Base-by-base conservation (phyloP, 2,888 invertebrate genomes). In the Incurvaria masculella region DNA sequence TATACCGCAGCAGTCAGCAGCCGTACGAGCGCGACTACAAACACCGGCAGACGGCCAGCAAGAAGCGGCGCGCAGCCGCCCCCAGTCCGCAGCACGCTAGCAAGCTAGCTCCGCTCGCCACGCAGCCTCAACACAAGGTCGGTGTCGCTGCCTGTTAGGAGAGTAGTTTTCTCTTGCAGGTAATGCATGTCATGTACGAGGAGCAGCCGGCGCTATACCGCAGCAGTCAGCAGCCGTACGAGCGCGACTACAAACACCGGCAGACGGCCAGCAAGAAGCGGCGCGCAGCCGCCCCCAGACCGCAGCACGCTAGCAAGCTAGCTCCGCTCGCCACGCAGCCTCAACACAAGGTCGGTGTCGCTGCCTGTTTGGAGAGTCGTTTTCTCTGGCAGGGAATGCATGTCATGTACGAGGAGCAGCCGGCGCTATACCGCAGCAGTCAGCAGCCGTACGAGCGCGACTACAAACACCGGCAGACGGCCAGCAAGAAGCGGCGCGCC, bases 121-220 rank as follows among this genome's bases (percentile, higher is more conserved):
- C 33, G 33, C 33, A 14, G 3, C 33, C 8, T 4, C 33, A 33
- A 33, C 33, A 33, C 33, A 33, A 33, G 23, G 23, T 33, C n/a
- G n/a, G n/a, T n/a, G n/a, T n/a, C n/a, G n/a, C n/a, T n/a, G n/a
- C n/a, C n/a, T n/a, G n/a, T n/a, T n/a, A n/a, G n/a, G n/a, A n/a
- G n/a, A n/a, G n/a, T n/a, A n/a, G n/a, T n/a, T n/a, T 23, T 33
- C 14, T 33, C 11, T 33, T 33, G 11, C 76, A 89, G 89, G 87
- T 87, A 86, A 87, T 86, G 87, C 88, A 84, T 88, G 89, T 88
- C 88, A 89, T 89, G 89, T 89, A 87, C 86, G 87, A 87, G 66
- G 79, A 75, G 69, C 69, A 65, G 70, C 61, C 66, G 65, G 66
- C 65, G 64, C 73, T 69, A 66, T 70, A 74, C 68, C 70, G 68